These are phyloP conservation scores for Carapus acus DNA, from an alignment of 2,797 vertebrate genomes.

Conservation along the genomic window DNA sequence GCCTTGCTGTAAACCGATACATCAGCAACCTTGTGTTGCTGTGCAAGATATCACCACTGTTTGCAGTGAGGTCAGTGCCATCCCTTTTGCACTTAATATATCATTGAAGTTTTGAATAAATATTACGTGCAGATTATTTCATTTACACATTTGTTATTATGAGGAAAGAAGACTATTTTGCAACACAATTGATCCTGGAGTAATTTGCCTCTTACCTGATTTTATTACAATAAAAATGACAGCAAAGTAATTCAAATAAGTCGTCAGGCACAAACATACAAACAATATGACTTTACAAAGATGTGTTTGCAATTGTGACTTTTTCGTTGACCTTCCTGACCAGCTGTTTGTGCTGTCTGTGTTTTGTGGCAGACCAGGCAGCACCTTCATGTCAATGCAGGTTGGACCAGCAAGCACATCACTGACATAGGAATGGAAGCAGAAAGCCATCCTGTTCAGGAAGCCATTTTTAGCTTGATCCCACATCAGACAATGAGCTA, in stretches of 20 bases:
- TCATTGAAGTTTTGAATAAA: no score
- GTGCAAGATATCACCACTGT: slow-evolving; percentile 83
- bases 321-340: neutral
- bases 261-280: no score
- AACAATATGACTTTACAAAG: no score
- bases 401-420: slow-evolving; percentile 80
- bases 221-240: no score
- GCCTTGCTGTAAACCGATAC: slow-evolving; percentile 82
- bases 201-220: no score
- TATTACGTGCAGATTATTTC: no score
- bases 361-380: slow-evolving; percentile 71
- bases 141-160: no score
- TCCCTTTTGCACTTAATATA: no score
- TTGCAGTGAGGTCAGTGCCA: slow-evolving; percentile 44
- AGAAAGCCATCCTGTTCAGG: slow-evolving; percentile 98
- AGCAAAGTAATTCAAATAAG: no score
- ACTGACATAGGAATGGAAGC: slow-evolving; percentile 63
- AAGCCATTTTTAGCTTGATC: slow-evolving; percentile 97
- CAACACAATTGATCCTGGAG: no score
- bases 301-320: no score
- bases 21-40: slow-evolving; percentile 83
- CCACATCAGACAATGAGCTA: slow-evolving; percentile 95
- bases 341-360: slow-evolving; percentile 40
- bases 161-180: no score
- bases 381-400: slow-evolving; percentile 74